Conservation (phyloP, 2,113 vertebrate genomes). For the Sprattus sprattus region DNA sequence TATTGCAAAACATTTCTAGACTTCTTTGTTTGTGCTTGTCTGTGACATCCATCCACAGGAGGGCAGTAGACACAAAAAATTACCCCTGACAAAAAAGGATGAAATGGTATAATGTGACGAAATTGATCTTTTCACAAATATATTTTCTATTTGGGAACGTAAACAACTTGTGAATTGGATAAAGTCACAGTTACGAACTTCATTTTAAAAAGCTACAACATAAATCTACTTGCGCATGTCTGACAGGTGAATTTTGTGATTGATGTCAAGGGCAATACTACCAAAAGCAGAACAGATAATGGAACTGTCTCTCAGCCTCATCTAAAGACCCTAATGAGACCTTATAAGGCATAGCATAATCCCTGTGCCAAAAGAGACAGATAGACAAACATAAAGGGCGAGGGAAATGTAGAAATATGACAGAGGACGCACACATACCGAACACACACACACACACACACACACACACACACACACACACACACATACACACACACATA, state of each 20-base stretch:
- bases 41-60: neutral
- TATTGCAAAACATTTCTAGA: neutral
- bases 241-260: neutral
- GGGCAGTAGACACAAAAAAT: neutral
- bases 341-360: too few relatives aligned
- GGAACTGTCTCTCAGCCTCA: too few relatives aligned
- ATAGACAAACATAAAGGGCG: neutral
- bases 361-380: neutral
- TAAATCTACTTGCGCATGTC: neutral
- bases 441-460: neutral
- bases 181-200: neutral
- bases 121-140: neutral
- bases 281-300: too few relatives aligned
- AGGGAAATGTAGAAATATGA: neutral
- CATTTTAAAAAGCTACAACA: neutral
- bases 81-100: neutral
- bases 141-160: neutral
- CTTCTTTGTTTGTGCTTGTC: neutral
- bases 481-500: neutral
- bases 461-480: slow-evolving; percentile 1
- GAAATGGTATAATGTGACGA: neutral
- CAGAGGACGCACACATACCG: neutral
- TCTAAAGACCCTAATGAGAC: too few relatives aligned
- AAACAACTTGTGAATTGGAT: neutral
- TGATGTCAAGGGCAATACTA: too few relatives aligned